phyloP scores from a whole-genome alignment of 2,113 vertebrate species.

The Hippocampus mohnikei region DNA sequence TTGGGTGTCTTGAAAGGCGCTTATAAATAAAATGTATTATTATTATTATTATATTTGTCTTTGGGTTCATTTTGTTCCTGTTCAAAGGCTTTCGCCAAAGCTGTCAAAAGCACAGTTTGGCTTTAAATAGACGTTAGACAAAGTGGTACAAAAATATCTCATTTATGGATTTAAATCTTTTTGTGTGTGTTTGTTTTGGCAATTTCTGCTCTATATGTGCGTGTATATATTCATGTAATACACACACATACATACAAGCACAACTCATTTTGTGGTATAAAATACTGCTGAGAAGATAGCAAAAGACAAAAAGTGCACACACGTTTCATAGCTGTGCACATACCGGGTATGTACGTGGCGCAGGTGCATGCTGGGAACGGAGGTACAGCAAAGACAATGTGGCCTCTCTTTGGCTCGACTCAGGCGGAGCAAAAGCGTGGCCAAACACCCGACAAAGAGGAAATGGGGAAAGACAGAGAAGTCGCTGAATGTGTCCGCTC shows the following conservation, averaged over 20 bases:
- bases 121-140: neutral
- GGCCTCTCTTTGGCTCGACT: neutral
- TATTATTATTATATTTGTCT: no score
- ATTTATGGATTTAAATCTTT: neutral
- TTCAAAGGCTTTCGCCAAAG: neutral
- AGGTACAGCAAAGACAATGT: neutral
- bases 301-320: neutral
- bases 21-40: no score
- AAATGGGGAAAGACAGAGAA: neutral
- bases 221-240: neutral
- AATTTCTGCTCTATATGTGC: neutral
- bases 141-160: neutral
- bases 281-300: neutral
- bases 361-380: slow-evolving; percentile 16
- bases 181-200: neutral
- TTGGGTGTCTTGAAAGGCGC: no score
- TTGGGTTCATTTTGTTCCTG: neutral
- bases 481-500: no score
- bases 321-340: neutral
- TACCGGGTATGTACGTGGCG: neutral
- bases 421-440: neutral
- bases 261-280: neutral
- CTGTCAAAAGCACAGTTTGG: neutral
- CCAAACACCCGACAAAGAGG: neutral
- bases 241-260: no score